Evolutionary conservation across 2,888 invertebrate species (phyloP), one percentile per base, ranked within the genome.

Genomic region (Ophion ellenae): DNA sequence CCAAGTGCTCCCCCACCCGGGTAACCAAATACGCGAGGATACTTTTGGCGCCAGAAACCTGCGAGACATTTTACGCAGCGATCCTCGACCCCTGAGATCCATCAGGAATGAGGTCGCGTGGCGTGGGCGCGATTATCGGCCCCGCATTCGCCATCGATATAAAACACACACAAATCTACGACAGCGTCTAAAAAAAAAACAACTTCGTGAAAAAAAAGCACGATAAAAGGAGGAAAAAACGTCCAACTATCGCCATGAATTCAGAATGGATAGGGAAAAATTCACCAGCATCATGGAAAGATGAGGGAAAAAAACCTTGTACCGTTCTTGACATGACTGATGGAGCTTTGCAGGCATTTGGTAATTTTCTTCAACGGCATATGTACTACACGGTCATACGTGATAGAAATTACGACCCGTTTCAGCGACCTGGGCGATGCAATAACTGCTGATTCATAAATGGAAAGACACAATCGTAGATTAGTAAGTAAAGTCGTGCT

Each of bases 11-110:
- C 5, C 36, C 36, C 73, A 11, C n/a, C 7, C 40, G 59, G 9
- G 10, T 61, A 40, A 76, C 24, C 20, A 45, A 74, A 67, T 81
- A 81, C 57, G n/a, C 57, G 90, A 90, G 92, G 67, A 81, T 90
- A 90, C 90, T 93, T 92, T 92, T 89, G 92, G 92, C 92, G 92
- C 92, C 92, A 90, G 77, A 53, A 67, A 14, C 67, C 59, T 59
- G 36, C 59, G 66, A 74, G 81, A 78, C 57, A 47, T 81, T 86
- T 77, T 53, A 59, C 67, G 71, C 61, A 64, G 32, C 36, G 40
- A 81, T 71, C 24, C 75, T 76, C 80, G 73, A 81, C 63, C 64
- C 86, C 81, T 81, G 75, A 83, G 76, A 64, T 73, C 63, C 85
- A 69, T 59, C 32, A 47, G 67, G 32, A 81, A 81, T 28, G 77